phyloP scores from a whole-genome alignment of 2,888 invertebrate species.

The Urechis unicinctus region DNA sequence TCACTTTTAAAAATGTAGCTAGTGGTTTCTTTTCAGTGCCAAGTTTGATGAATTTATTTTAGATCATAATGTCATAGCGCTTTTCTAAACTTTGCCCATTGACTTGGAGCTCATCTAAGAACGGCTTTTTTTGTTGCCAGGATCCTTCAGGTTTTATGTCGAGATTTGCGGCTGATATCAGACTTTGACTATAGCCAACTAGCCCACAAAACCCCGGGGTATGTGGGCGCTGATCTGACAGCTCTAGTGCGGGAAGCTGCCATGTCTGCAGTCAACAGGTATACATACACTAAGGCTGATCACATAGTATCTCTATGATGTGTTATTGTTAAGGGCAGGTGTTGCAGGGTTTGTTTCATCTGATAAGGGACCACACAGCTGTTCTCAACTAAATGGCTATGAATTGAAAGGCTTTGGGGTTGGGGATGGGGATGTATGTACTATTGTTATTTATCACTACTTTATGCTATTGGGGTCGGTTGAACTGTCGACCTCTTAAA shows the following conservation, averaged over 20 bases:
- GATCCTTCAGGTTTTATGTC: conserved; percentile 70
- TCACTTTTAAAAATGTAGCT: no score
- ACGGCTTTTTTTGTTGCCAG: conserved; percentile 52
- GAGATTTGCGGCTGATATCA: conserved; percentile 63
- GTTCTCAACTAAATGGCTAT: no score
- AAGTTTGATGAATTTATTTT: no score
- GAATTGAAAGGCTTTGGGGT: no score
- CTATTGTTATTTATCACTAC: no score
- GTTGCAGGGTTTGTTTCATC: background rate
- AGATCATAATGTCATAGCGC: no score
- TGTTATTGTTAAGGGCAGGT: background rate
- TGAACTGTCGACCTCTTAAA: no score
- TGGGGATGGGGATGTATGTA: no score
- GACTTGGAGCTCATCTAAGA: no score
- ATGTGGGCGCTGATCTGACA: conserved; percentile 88
- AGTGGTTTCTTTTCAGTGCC: no score
- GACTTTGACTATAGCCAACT: conserved; percentile 61
- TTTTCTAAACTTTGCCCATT: conserved; percentile 4
- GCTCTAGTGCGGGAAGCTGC: conserved; percentile 82
- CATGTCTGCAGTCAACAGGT: conserved; percentile 74
- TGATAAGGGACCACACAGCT: no score
- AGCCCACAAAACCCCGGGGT: conserved; percentile 86
- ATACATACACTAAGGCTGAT: background rate
- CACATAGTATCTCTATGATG: background rate
- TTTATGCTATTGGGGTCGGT: no score